Conservation (phyloP, 2,113 vertebrate species). For the Isurus oxyrinchus region DNA sequence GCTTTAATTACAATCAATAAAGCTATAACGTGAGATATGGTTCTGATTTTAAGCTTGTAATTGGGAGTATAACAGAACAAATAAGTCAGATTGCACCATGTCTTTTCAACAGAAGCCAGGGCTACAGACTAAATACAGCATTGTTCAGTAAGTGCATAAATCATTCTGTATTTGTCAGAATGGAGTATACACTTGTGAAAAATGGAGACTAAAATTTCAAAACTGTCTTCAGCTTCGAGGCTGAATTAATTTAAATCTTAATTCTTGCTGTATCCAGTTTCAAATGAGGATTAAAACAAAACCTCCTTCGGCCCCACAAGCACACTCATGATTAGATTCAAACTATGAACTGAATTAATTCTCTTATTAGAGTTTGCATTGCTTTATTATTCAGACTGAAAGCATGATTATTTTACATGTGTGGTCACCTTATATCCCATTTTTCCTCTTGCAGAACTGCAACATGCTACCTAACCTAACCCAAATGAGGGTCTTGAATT, state of each 20-base stretch:
- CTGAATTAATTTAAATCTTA: background rate
- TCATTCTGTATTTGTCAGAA: background rate
- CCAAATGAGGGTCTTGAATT: background rate
- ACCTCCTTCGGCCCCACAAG: background rate
- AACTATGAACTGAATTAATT: background rate
- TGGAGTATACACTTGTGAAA: background rate
- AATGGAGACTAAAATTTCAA: constrained; percentile 14
- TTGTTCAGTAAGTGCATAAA: constrained; percentile 10
- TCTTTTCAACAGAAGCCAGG: background rate
- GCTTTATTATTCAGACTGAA: background rate
- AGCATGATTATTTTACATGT: background rate
- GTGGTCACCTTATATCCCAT: background rate
- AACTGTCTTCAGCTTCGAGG: background rate
- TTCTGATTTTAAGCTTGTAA: background rate
- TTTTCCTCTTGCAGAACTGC: background rate
- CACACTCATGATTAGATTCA: background rate
- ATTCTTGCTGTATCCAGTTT: background rate
- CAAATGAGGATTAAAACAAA: background rate
- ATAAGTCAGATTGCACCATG: background rate
- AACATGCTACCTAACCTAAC: background rate
- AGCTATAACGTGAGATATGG: background rate
- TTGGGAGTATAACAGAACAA: background rate
- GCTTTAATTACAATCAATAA: background rate
- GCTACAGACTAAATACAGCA: background rate
- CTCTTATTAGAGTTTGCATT: background rate